phyloP scores from a whole-genome alignment of 2,797 vertebrate species.

The Peromyscus aztecus region DNA sequence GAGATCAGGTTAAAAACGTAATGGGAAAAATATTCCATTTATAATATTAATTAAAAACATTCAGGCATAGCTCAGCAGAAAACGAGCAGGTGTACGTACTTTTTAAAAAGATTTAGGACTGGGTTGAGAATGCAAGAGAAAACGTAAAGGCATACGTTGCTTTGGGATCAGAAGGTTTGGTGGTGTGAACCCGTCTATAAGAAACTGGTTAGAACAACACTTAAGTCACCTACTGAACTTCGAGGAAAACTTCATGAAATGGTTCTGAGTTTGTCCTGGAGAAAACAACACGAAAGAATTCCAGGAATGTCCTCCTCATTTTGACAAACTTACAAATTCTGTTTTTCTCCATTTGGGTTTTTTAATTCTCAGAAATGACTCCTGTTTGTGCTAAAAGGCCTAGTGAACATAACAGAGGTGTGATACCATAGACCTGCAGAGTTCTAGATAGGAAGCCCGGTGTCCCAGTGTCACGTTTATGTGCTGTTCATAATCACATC shows the following conservation, averaged over 20 bases:
- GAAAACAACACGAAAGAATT: not conserved
- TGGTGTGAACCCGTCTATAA: not conserved
- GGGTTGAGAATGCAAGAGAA: not conserved
- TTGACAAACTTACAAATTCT: slow-evolving; percentile 6
- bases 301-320: not conserved
- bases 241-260: slow-evolving; percentile 30
- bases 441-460: not conserved
- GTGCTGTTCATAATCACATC: not conserved
- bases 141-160: not conserved
- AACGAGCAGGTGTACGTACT: not conserved
- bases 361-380: not conserved
- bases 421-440: not conserved
- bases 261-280: not conserved
- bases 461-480: not conserved
- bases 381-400: not conserved
- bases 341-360: not conserved
- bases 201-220: not conserved
- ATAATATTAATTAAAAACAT: slow-evolving; percentile 21
- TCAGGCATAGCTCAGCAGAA: slow-evolving; percentile 7
- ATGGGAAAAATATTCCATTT: slow-evolving; percentile 50
- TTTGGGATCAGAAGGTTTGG: not conserved
- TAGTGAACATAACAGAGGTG: not conserved
- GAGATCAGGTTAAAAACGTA: slow-evolving; percentile 44
- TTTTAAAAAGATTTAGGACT: not conserved
- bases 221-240: slow-evolving; percentile 11